Conservation (phyloP, 2,888 invertebrate species). For the Busseola fusca region DNA sequence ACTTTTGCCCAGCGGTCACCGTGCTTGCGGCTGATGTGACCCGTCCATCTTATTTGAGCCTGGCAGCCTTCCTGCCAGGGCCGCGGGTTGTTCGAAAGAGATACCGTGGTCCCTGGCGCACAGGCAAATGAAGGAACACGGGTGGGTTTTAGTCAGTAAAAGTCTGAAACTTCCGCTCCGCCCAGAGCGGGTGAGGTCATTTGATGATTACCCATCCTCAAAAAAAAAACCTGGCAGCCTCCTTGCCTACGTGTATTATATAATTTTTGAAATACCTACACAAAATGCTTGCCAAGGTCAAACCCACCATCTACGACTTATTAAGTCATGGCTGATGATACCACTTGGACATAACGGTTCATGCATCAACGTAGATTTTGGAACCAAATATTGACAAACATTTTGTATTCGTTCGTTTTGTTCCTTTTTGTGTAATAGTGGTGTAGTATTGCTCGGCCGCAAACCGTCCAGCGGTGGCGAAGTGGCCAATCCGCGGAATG, state of each 20-base stretch:
- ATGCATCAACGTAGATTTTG: conserved; percentile 1
- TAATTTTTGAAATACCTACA: neutral
- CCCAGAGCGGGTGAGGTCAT: no score
- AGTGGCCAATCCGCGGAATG: conserved; percentile 29
- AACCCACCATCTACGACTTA: neutral
- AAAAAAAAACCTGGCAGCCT: no score
- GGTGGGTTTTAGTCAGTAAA: no score
- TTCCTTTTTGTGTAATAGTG: neutral
- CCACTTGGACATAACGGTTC: no score
- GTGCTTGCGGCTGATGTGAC: neutral
- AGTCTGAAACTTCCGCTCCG: no score
- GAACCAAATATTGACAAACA: conserved; percentile 1
- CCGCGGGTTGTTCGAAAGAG: no score
- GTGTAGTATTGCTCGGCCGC: conserved; percentile 6
- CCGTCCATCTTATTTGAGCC: neutral
- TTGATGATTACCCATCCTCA: no score
- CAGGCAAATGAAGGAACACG: no score
- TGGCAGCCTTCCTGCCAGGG: neutral
- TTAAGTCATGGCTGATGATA: neutral
- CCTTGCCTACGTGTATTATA: neutral
- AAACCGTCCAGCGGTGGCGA: conserved; percentile 18
- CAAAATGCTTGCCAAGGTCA: neutral
- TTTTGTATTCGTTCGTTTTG: conserved; percentile 8
- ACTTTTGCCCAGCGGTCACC: neutral
- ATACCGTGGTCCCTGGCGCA: no score